Conservation (phyloP, 2,797 vertebrate genomes). For the Halcyon smyrnensis region DNA sequence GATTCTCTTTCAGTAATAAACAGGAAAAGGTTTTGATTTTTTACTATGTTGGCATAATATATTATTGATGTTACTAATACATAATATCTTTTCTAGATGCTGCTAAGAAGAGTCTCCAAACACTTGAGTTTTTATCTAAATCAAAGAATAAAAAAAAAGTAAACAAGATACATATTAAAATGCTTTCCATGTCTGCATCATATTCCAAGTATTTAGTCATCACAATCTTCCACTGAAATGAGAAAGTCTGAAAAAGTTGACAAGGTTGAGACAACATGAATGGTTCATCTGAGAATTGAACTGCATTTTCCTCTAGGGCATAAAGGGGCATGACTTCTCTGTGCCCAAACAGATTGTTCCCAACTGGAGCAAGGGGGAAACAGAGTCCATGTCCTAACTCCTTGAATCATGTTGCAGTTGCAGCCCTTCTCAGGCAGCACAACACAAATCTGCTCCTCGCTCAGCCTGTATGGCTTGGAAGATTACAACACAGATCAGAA, state of each 20-base stretch:
- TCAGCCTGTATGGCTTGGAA: neutral
- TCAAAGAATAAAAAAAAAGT: neutral
- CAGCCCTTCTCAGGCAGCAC: neutral
- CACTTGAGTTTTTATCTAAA: neutral
- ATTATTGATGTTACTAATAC: conserved; percentile 2
- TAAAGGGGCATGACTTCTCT: neutral
- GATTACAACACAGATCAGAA: neutral
- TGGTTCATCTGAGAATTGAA: neutral
- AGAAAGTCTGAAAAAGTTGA: neutral
- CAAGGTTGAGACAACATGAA: neutral
- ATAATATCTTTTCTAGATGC: neutral
- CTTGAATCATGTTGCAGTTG: neutral
- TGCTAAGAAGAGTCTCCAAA: neutral
- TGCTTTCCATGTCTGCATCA: neutral
- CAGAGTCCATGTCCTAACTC: neutral
- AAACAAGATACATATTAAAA: neutral
- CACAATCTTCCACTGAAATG: neutral
- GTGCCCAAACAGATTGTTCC: neutral
- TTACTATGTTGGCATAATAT: conserved; percentile 8
- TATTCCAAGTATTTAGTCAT: neutral
- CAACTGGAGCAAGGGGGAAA: neutral
- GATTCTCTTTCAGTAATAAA: neutral
- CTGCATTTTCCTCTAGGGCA: neutral
- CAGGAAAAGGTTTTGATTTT: conserved; percentile 27
- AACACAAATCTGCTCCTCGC: neutral